Base-by-base conservation (phyloP, 2,888 invertebrate genomes). In the Drosophila acutilabella region DNA sequence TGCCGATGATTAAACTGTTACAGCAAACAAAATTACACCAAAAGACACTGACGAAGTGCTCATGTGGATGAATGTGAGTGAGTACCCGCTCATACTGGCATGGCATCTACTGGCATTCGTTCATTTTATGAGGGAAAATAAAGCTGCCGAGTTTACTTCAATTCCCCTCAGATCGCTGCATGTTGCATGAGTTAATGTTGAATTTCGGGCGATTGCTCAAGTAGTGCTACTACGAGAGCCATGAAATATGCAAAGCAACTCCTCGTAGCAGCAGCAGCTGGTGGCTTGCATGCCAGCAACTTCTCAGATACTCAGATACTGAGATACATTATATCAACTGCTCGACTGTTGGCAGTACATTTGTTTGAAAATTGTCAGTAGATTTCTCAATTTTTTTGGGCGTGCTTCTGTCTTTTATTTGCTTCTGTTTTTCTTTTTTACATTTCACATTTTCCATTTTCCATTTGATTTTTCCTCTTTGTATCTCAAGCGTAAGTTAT, bases 161-260 rank as follows among this genome's bases (percentile, higher is more conserved):
- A 87, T 74, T 61, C 68, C 82, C 85, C 60, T 41, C 61, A 64
- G 74, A 64, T 61, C 36, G 44, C 54, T 59, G 64, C 64, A 71
- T 81, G 69, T 64, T 71, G 67, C 58, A 71, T 72, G 87, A 70
- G 83, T 76, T 80, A 72, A 87, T 74, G 78, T 68, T 71, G 71
- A 74, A 72, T 52, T 72, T 72, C 70, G 59, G 81, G 81, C 84
- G 86, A 72, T 86, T 73, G 64, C 59, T 54, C 48, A 60, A 78
- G 38, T 42, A 57, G 38, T 42, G 54, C 54, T 14, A 54, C 57
- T 13, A 52, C 54, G 51, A 61, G 71, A n/a, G 50, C 68, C 66
- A 77, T 83, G 85, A 83, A 83, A 83, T 89, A 83, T 83, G 89
- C 84, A 87, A 80, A 89, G 62, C 74, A 53, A 89, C 74, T 80